phyloP scores from a whole-genome alignment of 1,140 invertebrate species.

The Ooceraea biroi region DNA sequence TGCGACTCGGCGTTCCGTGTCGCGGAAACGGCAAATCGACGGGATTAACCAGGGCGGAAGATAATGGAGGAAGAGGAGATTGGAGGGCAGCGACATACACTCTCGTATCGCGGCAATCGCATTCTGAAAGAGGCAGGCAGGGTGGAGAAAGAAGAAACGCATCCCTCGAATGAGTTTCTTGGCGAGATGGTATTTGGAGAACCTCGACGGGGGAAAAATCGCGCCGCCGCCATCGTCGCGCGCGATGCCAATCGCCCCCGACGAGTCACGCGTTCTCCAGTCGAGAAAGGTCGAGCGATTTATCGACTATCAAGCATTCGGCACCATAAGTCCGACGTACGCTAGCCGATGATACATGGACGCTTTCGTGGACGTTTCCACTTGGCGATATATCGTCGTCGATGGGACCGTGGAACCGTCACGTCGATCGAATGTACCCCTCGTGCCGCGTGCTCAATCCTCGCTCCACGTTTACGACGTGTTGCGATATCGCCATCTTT shows the following conservation, averaged over 20 bases:
- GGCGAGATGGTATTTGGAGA: slow-evolving; percentile 1
- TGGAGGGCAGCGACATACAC: not conserved
- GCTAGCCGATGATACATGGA: slow-evolving; percentile 49
- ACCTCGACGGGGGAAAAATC: slow-evolving; percentile 35
- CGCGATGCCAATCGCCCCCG: slow-evolving; percentile 24
- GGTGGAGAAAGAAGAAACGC: not conserved
- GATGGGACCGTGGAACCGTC: slow-evolving; percentile 14
- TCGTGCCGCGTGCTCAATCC: not conserved
- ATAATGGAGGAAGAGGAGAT: slow-evolving; percentile 30
- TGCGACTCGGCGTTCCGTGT: slow-evolving; percentile 24
- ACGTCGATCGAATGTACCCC: slow-evolving; percentile 38
- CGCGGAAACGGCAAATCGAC: slow-evolving; percentile 30
- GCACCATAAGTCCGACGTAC: slow-evolving; percentile 38
- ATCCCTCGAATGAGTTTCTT: slow-evolving; percentile 24
- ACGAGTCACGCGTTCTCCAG: slow-evolving; percentile 51
- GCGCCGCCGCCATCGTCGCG: slow-evolving; percentile 1
- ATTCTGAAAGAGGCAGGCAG: not conserved
- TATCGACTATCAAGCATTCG: slow-evolving; percentile 55
- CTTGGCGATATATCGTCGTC: slow-evolving; percentile 57
- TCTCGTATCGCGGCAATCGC: slow-evolving; percentile 31
- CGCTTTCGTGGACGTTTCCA: slow-evolving; percentile 45
- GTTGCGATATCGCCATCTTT: slow-evolving; percentile 37
- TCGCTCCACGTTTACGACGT: slow-evolving; percentile 6
- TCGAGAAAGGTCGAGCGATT: slow-evolving; percentile 48
- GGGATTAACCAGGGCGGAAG: slow-evolving; percentile 20